Percentiles rank a stretch among this genome's conserved stretches.
phyloP scores from a whole-genome alignment of 2,888 invertebrate genomes.

The Anticlea derivata region DNA sequence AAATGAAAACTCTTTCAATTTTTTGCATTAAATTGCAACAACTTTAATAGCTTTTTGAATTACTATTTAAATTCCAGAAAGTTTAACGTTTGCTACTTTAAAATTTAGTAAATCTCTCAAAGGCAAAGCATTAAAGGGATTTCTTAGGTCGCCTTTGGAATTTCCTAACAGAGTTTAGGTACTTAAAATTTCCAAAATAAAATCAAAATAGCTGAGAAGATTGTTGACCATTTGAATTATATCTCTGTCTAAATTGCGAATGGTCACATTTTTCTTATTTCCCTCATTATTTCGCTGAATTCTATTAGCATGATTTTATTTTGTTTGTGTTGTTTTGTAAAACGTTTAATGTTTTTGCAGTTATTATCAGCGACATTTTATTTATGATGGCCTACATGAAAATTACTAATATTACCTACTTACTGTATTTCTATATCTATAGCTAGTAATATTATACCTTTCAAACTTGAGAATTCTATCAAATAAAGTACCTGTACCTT shows the following conservation, averaged over 20 bases:
- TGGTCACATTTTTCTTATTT: slow-evolving; percentile 48
- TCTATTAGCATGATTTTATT: slow-evolving; percentile 8
- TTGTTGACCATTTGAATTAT: slow-evolving; percentile 59
- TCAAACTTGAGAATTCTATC: too few species aligned
- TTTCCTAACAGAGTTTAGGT: slow-evolving; percentile 28
- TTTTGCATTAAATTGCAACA: slow-evolving; percentile 38
- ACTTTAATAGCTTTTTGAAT: slow-evolving; percentile 27
- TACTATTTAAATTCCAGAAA: slow-evolving; percentile 49
- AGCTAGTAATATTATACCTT: too few species aligned
- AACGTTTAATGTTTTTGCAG: background rate
- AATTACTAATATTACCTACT: too few species aligned
- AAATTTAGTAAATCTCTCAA: slow-evolving; percentile 35
- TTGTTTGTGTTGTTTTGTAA: background rate
- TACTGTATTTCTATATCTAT: too few species aligned
- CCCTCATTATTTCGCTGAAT: slow-evolving; percentile 4
- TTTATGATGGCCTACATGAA: too few species aligned
- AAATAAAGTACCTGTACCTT: too few species aligned
- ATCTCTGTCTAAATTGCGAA: slow-evolving; percentile 58
- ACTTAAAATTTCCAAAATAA: slow-evolving; percentile 48
- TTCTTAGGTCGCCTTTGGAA: slow-evolving; percentile 26
- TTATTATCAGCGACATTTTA: background rate
- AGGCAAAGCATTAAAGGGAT: too few species aligned
- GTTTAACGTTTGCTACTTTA: too few species aligned
- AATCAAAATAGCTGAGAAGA: slow-evolving; percentile 29
- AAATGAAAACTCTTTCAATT: slow-evolving; percentile 26